Conservation (phyloP, 2,797 vertebrate species). For the Bufotes viridis region DNA sequence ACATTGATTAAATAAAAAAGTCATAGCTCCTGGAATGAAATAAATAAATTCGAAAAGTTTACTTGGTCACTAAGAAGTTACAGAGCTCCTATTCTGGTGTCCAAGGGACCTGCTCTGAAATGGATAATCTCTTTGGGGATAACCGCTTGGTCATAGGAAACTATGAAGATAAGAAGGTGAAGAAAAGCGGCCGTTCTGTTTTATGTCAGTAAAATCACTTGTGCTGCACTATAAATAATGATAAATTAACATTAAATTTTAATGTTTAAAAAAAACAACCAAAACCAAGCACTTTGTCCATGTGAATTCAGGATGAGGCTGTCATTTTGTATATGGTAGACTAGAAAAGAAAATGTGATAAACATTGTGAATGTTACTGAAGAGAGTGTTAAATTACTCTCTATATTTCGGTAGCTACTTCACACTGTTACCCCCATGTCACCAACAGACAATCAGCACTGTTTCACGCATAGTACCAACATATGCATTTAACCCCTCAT, state of each 20-base stretch:
- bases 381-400: not conserved
- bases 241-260: no score
- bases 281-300: no score
- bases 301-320: no score
- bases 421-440: not conserved
- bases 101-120: not conserved
- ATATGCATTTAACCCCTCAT: not conserved
- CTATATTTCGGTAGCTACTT: not conserved
- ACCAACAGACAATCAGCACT: not conserved
- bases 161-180: not conserved
- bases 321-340: not conserved
- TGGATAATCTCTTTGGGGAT: not conserved
- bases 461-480: not conserved
- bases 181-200: not conserved
- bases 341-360: not conserved
- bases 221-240: no score
- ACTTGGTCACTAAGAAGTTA: no score
- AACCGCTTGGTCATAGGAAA: not conserved
- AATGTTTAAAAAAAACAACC: no score
- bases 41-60: no score
- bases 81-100: not conserved
- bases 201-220: no score
- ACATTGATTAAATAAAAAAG: no score
- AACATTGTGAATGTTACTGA: no score
- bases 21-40: no score